Evolutionary conservation across 2,113 vertebrate species (phyloP).

Genomic region (Orthonyx spaldingii): DNA sequence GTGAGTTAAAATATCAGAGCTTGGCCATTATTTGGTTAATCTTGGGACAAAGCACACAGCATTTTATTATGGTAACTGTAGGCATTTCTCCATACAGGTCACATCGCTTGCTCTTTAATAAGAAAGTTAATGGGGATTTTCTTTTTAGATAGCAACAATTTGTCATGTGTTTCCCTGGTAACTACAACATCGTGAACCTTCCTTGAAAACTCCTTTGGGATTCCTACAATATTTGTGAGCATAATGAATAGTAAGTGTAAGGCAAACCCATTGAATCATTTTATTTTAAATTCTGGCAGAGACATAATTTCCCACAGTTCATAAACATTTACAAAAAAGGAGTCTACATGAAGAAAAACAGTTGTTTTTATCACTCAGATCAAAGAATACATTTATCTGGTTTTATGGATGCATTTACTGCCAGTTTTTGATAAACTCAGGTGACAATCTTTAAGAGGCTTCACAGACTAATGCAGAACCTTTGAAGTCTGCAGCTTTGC

Average conservation of each 20-base stretch:
- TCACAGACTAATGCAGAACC: neutral
- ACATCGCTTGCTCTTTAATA: neutral
- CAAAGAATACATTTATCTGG: slow-evolving; percentile 47
- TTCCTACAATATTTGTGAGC: slow-evolving; percentile 35
- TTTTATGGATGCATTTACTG: neutral
- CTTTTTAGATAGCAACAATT: slow-evolving; percentile 40
- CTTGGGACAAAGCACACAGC: neutral
- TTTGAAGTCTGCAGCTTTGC: slow-evolving; percentile 50
- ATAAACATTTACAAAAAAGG: slow-evolving; percentile 57
- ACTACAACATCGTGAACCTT: slow-evolving; percentile 17
- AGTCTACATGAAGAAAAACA: slow-evolving; percentile 46
- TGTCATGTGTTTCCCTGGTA: slow-evolving; percentile 55
- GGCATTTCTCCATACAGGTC: neutral
- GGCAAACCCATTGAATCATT: slow-evolving; percentile 35
- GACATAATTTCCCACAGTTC: slow-evolving; percentile 56
- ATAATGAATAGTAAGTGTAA: slow-evolving; percentile 45
- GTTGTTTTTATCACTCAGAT: slow-evolving; percentile 52
- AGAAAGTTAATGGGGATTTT: slow-evolving; percentile 53
- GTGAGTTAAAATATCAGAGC: neutral
- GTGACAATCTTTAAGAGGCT: slow-evolving; percentile 48
- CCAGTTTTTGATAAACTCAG: slow-evolving; percentile 13
- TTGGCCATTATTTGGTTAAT: slow-evolving; percentile 14
- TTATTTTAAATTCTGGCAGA: slow-evolving; percentile 55
- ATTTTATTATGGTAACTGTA: neutral
- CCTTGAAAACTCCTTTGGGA: slow-evolving; percentile 20